These are phyloP conservation scores for Ryuthela nishihirai DNA, from an alignment of 2,888 invertebrate genomes.

Conservation along the genomic window DNA sequence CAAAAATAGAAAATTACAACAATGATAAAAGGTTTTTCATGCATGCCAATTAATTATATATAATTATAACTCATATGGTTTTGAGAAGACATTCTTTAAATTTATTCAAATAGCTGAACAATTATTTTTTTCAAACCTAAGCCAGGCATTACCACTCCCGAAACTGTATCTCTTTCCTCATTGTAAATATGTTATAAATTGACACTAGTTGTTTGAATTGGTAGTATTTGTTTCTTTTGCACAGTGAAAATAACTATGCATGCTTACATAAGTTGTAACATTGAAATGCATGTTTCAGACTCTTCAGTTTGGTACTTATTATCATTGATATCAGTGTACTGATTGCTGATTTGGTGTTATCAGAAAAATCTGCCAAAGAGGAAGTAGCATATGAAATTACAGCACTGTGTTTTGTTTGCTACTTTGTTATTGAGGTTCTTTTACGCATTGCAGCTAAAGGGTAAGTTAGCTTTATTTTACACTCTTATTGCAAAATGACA, in stretches of 20 bases:
- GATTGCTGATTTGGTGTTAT: constrained; percentile 36
- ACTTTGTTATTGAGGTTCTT: constrained; percentile 52
- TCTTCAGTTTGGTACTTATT: constrained; percentile 40
- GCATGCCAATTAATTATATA: too few relatives aligned
- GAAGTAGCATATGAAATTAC: constrained; percentile 44
- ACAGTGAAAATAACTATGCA: neutral
- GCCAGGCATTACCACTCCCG: too few relatives aligned
- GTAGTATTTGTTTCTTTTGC: neutral
- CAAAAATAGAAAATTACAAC: too few relatives aligned
- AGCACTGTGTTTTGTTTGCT: constrained; percentile 50
- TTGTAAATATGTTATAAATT: neutral
- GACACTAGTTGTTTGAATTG: neutral
- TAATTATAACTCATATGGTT: too few relatives aligned
- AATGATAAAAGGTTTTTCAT: too few relatives aligned
- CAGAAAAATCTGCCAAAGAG: constrained; percentile 16
- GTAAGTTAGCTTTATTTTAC: constrained; percentile 44
- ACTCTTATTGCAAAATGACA: constrained; percentile 44
- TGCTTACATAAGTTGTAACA: too few relatives aligned
- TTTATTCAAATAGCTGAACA: too few relatives aligned
- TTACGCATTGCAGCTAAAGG: constrained; percentile 51
- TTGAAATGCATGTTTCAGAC: constrained; percentile 19
- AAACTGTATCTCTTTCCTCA: neutral
- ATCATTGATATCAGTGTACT: constrained; percentile 39
- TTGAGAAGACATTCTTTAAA: too few relatives aligned
- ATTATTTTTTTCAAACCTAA: too few relatives aligned